phyloP scores from a whole-genome alignment of 2,113 vertebrate species.

The Accipiter virgatus region DNA sequence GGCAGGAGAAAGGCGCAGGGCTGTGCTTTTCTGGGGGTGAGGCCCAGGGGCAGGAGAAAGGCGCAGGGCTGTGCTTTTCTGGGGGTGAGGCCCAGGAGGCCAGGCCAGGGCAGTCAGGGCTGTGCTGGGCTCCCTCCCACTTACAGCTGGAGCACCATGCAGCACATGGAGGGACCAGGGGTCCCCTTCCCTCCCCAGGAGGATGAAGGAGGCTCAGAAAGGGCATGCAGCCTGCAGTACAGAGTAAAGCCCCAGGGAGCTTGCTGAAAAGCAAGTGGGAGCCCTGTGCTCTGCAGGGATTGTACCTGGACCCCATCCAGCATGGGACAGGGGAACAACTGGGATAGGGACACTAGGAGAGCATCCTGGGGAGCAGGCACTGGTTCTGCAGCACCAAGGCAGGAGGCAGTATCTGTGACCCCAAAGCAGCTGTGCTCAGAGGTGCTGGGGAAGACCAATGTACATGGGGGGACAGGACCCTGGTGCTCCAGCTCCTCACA shows the following conservation, averaged over 20 bases:
- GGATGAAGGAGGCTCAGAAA: background rate
- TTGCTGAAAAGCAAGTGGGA: background rate
- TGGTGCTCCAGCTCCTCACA: background rate
- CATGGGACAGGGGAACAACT: background rate
- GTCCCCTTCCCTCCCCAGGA: background rate
- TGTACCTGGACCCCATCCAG: background rate
- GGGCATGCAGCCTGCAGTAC: background rate
- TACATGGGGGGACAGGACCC: background rate
- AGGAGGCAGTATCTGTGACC: background rate
- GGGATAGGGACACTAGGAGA: background rate
- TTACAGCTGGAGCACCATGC: background rate
- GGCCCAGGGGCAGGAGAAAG: background rate
- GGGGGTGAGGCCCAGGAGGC: background rate
- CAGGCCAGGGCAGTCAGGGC: background rate
- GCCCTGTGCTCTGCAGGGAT: background rate
- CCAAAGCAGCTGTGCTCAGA: background rate
- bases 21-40: background rate
- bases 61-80: background rate
- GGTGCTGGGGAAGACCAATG: background rate
- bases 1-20: background rate
- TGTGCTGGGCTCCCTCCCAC: background rate
- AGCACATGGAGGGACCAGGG: background rate
- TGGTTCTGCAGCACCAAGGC: background rate
- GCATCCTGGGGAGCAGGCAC: background rate
- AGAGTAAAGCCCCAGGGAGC: background rate